Evolutionary conservation across 2,888 invertebrate genomes (phyloP), one percentile per base, ranked within the genome.

Genomic region (Drosophila peninsularis): DNA sequence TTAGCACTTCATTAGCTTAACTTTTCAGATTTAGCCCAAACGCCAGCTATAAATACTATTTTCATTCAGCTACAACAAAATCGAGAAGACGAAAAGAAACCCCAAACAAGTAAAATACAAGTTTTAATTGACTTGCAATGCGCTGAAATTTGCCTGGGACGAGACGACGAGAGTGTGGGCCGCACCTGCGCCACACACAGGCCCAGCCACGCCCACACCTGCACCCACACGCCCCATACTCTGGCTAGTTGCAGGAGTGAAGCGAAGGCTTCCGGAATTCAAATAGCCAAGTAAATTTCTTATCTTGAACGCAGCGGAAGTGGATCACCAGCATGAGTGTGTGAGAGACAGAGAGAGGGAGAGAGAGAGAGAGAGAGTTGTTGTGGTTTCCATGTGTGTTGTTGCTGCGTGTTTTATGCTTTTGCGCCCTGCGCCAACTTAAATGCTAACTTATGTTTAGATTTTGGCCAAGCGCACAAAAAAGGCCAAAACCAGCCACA

Each of bases 401-500:
- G 77, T 69, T 82, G 74, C 47, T 82, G 79, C 77, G 77, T 82
- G 77, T 81, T 83, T 82, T 84, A 84, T 84, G 82, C 85, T 70
- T 79, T 84, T 80, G 85, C 80, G 81, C 85, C 81, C 81, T 83
- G 83, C 80, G 66, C 80, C 83, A 83, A 83, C 79, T 85, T 83
- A 82, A 83, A 83, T 83, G 81, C 85, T 85, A 83, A 83, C 83
- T 82, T 83, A 83, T 85, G 83, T 82, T 83, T 82, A 82, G 83
- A 81, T 81, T 83, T 80, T 80, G 72, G 73, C 70, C 76, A 71
- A 70, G 62, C 75, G 62, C 62, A 60, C 75, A 75, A 61, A 75
- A 69, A 69, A 47, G 61, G 52, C 58, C 58, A 73, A 32, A 52
- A 65, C 58, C 64, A 75, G 62, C 78, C 75, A 69, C 82, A 69